Evolutionary conservation across 2,888 invertebrate genomes (phyloP), one percentile per base, ranked within the genome.

Genomic region (Lepidochrysops patricia): DNA sequence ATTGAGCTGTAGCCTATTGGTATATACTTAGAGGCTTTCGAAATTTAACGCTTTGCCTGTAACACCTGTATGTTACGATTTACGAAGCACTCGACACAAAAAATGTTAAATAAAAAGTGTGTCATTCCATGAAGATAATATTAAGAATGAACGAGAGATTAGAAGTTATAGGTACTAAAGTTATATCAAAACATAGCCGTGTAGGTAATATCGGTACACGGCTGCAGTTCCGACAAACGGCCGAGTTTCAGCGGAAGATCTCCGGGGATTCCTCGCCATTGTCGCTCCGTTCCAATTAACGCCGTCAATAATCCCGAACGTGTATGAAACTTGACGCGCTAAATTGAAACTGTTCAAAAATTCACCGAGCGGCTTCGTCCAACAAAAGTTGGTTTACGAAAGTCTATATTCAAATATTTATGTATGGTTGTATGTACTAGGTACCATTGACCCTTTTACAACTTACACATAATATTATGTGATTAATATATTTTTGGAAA

Each of bases 211-310:
- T 58, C 62, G 57, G 54, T 52, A 62, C 64, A 63, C 64, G 63
- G 62, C 57, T 56, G 35, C 35, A 58, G 62, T 70, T 69, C 69
- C 69, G 67, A 68, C 63, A 65, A 70, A 66, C 75, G 80, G 75
- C 82, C 81, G 82, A 82, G 75, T 82, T 84, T 74, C 75, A 72
- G 63, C 76, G 74, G 78, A 77, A 73, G 74, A 77, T 82, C 81
- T 74, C 75, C 66, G 67, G 79, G 72, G 77, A 75, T 74, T 72
- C 73, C 70, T 69, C 67, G 67, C 70, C 72, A 75, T 78, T 81
- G 80, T 80, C 73, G 65, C 67, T 63, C 62, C 66, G 62, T 61
- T 60, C 58, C 66, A 63, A 65, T 68, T 63, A 62, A 57, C 57
- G 61, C 67, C 68, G 70, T 71, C 68, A 68, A 67, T 70, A 66